Evolutionary conservation across 2,113 vertebrate species (phyloP).

Genomic region (Ariopsis seemanni): DNA sequence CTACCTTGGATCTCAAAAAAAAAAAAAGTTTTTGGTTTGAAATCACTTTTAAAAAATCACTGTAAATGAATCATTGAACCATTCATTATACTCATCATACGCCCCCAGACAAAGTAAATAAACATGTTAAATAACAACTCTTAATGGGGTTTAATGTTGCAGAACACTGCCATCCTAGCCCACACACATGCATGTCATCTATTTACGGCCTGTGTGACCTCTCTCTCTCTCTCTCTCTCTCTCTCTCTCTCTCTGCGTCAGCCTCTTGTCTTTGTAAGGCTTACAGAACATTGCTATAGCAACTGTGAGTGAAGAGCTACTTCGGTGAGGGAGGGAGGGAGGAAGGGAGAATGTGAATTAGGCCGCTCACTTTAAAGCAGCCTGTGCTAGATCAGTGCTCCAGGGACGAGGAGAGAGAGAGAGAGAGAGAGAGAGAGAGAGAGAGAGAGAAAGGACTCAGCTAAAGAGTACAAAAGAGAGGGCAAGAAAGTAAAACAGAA

Average conservation of each 20-base stretch:
- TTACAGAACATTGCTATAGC: conserved; percentile 69
- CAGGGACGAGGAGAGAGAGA: conserved; percentile 20
- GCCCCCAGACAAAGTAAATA: not conserved
- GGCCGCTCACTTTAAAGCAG: conserved; percentile 19
- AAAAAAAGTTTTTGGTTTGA: not conserved
- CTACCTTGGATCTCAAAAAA: not conserved
- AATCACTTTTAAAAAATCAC: not conserved
- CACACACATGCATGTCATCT: conserved; percentile 40
- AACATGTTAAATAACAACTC: not conserved
- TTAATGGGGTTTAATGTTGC: conserved; percentile 10
- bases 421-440: conserved; percentile 15
- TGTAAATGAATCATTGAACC: not conserved
- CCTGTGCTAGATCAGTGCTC: conserved; percentile 21
- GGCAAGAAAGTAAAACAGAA: conserved; percentile 13
- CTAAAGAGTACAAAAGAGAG: not conserved
- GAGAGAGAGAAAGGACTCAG: conserved; percentile 11
- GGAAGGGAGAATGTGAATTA: conserved; percentile 48
- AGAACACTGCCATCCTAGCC: conserved; percentile 7
- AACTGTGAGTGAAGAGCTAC: conserved; percentile 61
- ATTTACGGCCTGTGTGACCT: conserved; percentile 30
- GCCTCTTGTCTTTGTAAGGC: conserved; percentile 48
- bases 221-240: conserved; percentile 11
- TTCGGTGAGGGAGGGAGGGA: conserved; percentile 38
- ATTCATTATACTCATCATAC: not conserved
- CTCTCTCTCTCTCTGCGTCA: conserved; percentile 26